Evolutionary conservation across 64 coral and sea anemone species (phyloP).

Genomic region (Cladopsammia gracilis): DNA sequence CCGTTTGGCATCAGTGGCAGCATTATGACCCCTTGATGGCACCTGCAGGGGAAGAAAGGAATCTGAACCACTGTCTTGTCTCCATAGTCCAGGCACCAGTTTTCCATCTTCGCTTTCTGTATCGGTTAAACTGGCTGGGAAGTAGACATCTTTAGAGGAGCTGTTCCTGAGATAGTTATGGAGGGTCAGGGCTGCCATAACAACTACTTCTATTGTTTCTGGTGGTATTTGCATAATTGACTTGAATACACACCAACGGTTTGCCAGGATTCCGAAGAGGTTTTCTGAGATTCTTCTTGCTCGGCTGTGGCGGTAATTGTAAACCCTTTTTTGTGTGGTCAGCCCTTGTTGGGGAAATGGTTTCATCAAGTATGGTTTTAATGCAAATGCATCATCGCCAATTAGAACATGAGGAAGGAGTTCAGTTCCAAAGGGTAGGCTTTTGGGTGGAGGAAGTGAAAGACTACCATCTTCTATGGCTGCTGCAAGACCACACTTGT

Average conservation of each 20-base stretch:
- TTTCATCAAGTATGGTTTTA: background rate
- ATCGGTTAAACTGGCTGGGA: conserved; percentile 11
- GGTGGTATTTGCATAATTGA: background rate
- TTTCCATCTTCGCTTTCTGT: conserved; percentile 19
- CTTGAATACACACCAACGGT: background rate
- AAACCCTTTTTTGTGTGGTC: background rate
- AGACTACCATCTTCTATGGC: background rate
- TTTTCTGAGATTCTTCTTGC: background rate
- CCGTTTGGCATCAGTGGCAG: background rate
- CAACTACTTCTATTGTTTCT: background rate
- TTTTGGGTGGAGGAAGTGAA: background rate
- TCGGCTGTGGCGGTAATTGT: background rate
- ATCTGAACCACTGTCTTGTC: conserved; percentile 18
- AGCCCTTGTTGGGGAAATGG: background rate
- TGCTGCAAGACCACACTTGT: background rate
- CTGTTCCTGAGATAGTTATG: conserved; percentile 9
- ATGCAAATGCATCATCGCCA: background rate
- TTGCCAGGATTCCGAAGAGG: background rate
- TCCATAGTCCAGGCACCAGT: conserved; percentile 9
- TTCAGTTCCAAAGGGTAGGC: background rate
- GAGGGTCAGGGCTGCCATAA: background rate
- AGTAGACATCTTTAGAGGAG: conserved; percentile 1
- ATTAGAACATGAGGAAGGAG: background rate
- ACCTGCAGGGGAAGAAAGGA: conserved; percentile 17
- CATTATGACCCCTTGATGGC: conserved; percentile 10